phyloP scores from a whole-genome alignment of 2,113 vertebrate genomes.

The Sorex araneus region DNA sequence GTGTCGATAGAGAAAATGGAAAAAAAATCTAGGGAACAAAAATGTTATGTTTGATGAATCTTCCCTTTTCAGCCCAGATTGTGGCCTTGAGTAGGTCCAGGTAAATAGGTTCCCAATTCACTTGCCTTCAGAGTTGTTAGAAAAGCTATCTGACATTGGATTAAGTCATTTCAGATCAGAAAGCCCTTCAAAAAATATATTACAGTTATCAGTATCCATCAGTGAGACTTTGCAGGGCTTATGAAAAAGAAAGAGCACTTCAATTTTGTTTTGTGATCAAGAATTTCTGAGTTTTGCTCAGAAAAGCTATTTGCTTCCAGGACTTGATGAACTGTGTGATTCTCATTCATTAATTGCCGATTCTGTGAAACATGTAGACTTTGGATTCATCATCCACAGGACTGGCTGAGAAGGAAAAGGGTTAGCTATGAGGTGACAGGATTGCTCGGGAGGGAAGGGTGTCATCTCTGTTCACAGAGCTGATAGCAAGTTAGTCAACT shows the following conservation, averaged over 20 bases:
- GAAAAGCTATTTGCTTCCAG: conserved; percentile 16
- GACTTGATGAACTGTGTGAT: background rate
- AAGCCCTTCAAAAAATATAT: background rate
- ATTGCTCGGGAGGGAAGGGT: conserved; percentile 37
- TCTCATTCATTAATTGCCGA: background rate
- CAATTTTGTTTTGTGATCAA: background rate
- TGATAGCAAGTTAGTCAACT: conserved; percentile 80
- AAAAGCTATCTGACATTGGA: background rate
- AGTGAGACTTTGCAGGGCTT: background rate
- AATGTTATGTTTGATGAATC: conserved; percentile 10
- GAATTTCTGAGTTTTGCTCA: background rate
- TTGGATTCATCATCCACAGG: background rate
- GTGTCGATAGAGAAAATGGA: background rate
- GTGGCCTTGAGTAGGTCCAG: background rate
- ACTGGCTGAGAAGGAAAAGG: background rate
- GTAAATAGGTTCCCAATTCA: background rate
- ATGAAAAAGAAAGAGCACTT: background rate
- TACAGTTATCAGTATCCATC: background rate
- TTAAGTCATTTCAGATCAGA: background rate
- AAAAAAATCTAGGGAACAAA: background rate
- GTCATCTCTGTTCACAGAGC: conserved; percentile 71
- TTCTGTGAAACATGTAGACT: background rate
- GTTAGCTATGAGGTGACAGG: conserved; percentile 11
- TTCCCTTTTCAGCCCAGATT: background rate
- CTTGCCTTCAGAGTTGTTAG: background rate